These are phyloP conservation scores for Nymphicus hollandicus DNA, from an alignment of 2,113 vertebrate species.

Conservation along the genomic window DNA sequence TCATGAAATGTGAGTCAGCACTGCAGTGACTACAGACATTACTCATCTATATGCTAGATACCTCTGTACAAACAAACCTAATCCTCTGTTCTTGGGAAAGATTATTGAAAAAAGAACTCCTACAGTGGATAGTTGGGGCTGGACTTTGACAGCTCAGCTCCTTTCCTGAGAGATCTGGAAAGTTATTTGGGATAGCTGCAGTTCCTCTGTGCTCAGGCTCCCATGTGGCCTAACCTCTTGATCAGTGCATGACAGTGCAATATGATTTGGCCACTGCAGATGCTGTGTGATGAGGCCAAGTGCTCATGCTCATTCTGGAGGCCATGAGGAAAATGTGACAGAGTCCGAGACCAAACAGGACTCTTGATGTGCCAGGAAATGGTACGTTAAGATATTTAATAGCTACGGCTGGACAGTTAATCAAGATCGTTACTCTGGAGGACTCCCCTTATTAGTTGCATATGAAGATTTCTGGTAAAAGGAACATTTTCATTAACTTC, in stretches of 20 bases:
- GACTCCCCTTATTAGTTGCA: not conserved
- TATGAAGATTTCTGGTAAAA: not conserved
- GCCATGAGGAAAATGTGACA: not conserved
- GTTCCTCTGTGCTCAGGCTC: not conserved
- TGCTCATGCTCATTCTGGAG: not conserved
- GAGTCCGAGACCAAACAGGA: not conserved
- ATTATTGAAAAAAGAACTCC: conserved; percentile 34
- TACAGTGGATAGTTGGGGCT: rapidly evolving
- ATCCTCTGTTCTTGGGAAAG: not conserved
- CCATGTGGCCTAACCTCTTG: not conserved
- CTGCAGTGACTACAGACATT: not conserved
- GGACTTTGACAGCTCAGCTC: not conserved
- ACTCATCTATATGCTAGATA: not conserved
- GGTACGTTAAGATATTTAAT: not conserved
- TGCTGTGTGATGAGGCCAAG: not conserved
- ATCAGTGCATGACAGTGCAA: rapidly evolving
- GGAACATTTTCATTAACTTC: not conserved
- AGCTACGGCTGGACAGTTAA: not conserved
- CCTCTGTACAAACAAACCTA: not conserved
- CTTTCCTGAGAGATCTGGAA: not conserved
- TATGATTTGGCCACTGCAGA: not conserved
- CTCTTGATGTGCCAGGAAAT: not conserved
- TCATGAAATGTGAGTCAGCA: conserved; percentile 4
- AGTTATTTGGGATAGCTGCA: not conserved
- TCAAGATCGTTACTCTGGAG: not conserved